A percentile compares a stretch with the other conserved stretches of the same genome.
Conservation (phyloP, 2,888 invertebrate genomes). For the Omphaloscelis lunosa region DNA sequence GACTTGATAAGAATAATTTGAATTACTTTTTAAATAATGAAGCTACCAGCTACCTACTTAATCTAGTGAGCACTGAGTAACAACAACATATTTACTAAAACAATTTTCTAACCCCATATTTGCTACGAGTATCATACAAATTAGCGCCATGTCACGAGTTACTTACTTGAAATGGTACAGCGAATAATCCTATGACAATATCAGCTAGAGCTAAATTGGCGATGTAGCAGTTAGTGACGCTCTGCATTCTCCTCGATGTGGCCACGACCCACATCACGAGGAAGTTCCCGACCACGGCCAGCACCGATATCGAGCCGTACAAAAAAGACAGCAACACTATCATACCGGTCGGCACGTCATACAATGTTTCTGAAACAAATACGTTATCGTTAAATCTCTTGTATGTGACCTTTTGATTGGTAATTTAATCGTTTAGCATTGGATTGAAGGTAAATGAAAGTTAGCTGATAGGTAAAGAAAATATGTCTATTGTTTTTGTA, state of each 20-base stretch:
- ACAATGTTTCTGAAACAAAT: constrained; percentile 91
- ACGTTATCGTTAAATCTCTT: constrained; percentile 30
- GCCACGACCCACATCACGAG: constrained; percentile 96
- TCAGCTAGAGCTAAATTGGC: constrained; percentile 96
- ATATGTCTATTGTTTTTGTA: constrained; percentile 32
- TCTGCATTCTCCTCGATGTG: constrained; percentile 94
- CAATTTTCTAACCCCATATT: constrained; percentile 38
- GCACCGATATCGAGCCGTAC: constrained; percentile 95
- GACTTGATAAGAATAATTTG: background rate
- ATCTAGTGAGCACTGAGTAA: constrained; percentile 14
- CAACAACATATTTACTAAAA: constrained; percentile 37
- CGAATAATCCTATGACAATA: constrained; percentile 96
- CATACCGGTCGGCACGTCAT: constrained; percentile 94
- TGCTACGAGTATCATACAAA: constrained; percentile 31
- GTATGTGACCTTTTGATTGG: constrained; percentile 26
- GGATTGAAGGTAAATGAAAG: constrained; percentile 27
- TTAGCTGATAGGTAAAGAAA: constrained; percentile 8
- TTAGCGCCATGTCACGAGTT: constrained; percentile 43
- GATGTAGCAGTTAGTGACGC: constrained; percentile 96
- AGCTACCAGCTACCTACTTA: background rate
- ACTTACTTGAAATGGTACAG: constrained; percentile 94
- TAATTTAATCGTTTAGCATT: constrained; percentile 35
- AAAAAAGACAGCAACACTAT: constrained; percentile 94
- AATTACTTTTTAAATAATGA: background rate
- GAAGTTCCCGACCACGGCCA: constrained; percentile 95